These are phyloP conservation scores for Teleogryllus occipitalis DNA, from an alignment of 1,140 invertebrate species.

Conservation along the genomic window DNA sequence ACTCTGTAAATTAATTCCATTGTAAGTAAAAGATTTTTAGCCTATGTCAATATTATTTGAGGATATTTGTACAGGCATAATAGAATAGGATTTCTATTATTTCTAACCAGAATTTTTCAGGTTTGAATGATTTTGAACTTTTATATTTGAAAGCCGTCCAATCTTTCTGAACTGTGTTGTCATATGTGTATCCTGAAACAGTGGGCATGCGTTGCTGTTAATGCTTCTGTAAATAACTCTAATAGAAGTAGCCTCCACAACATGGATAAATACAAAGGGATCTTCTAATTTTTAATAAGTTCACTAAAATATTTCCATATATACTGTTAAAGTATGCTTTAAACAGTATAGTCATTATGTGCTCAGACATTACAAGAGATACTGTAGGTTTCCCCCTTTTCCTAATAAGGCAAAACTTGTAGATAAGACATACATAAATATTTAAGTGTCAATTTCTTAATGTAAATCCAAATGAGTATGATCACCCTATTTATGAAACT, in stretches of 20 bases:
- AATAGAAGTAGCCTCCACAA: background rate
- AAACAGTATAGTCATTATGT: background rate
- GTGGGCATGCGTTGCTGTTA: background rate
- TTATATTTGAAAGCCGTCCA: background rate
- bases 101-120: background rate
- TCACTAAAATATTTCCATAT: background rate
- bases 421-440: background rate
- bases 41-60: slow-evolving; percentile 1
- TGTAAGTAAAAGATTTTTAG: background rate
- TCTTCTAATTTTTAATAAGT: background rate
- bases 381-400: background rate
- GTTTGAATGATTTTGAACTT: background rate
- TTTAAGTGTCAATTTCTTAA: slow-evolving; percentile 3
- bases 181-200: background rate
- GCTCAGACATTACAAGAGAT: background rate
- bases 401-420: background rate
- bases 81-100: background rate
- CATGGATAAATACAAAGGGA: background rate
- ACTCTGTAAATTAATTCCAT: background rate
- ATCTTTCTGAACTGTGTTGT: slow-evolving; percentile 4
- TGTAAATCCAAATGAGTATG: background rate
- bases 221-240: background rate
- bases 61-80: background rate
- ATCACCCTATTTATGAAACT: slow-evolving; percentile 15
- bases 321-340: background rate